These are phyloP conservation scores for Gymnothorax reevesii DNA, from an alignment of 2,797 vertebrate genomes.

Conservation along the genomic window DNA sequence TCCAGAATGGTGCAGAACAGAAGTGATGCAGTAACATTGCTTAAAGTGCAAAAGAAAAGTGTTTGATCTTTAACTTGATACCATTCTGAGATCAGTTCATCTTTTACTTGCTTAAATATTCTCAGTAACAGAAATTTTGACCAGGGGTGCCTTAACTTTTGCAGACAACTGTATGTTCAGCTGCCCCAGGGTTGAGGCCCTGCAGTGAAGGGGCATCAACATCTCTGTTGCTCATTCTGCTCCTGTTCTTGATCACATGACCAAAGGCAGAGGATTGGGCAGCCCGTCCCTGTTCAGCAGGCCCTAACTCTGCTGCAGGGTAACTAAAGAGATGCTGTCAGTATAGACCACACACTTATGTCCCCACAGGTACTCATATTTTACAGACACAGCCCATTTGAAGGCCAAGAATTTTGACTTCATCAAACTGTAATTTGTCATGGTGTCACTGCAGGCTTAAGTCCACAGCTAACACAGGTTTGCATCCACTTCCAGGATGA, in stretches of 20 bases:
- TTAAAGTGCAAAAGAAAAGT: too few species aligned
- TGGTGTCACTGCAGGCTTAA: not conserved
- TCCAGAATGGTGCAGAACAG: too few species aligned
- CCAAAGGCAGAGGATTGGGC: not conserved
- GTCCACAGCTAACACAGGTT: too few species aligned
- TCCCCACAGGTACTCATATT: not conserved
- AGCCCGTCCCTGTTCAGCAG: not conserved
- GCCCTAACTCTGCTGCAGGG: not conserved
- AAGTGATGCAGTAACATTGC: too few species aligned
- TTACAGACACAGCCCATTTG: not conserved
- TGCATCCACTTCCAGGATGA: too few species aligned
- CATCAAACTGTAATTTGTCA: not conserved
- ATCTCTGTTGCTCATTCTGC: not conserved
- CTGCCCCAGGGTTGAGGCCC: too few species aligned
- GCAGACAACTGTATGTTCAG: too few species aligned
- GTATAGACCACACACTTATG: slow-evolving; percentile 4
- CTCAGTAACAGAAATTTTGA: too few species aligned
- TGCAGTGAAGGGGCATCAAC: not conserved
- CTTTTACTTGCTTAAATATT: too few species aligned
- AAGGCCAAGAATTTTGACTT: not conserved
- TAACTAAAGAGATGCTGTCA: slow-evolving; percentile 8
- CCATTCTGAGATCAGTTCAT: too few species aligned
- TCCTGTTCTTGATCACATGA: not conserved
- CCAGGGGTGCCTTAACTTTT: too few species aligned
- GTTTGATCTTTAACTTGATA: too few species aligned